Evolutionary conservation across 2,888 invertebrate species (phyloP).

Genomic region (Hedychridium roseum): DNA sequence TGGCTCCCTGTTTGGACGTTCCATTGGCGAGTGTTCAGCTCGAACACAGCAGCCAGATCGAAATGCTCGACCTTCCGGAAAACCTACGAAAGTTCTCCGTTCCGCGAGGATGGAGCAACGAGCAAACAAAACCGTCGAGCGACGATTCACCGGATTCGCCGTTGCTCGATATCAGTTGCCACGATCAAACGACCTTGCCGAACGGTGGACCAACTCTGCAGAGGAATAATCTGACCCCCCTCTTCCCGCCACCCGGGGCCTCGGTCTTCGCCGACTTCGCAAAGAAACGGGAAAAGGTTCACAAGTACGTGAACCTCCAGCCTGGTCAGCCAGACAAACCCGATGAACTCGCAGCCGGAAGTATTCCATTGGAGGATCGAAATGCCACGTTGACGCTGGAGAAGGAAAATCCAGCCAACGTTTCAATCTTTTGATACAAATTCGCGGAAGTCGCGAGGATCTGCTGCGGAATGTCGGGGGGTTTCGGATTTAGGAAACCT

Average conservation of each 20-base stretch:
- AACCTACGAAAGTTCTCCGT: conserved; percentile 63
- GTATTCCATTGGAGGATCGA: conserved; percentile 32
- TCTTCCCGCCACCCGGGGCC: no score
- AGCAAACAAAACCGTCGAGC: conserved; percentile 22
- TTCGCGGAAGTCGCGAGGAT: no score
- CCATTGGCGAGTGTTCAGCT: conserved; percentile 79
- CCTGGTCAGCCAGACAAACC: conserved; percentile 28
- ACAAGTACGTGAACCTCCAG: conserved; percentile 50
- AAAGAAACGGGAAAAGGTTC: no score
- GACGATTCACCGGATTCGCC: conserved; percentile 26
- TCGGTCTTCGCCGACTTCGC: no score
- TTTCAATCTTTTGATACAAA: conserved; percentile 41
- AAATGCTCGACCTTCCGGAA: conserved; percentile 65
- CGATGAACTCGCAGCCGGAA: conserved; percentile 2
- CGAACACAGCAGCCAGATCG: conserved; percentile 71
- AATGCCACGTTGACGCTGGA: conserved; percentile 21
- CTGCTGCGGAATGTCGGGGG: no score
- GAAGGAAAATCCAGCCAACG: conserved; percentile 25
- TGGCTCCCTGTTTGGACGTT: conserved; percentile 81
- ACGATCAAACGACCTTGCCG: no score
- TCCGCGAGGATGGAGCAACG: no score
- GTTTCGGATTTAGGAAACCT: no score
- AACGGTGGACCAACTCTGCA: no score
- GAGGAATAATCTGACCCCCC: no score
- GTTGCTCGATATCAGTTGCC: conserved; percentile 36